Evolutionary conservation across 2,797 vertebrate species (phyloP).

Genomic region (Perdix hodgsoniae): DNA sequence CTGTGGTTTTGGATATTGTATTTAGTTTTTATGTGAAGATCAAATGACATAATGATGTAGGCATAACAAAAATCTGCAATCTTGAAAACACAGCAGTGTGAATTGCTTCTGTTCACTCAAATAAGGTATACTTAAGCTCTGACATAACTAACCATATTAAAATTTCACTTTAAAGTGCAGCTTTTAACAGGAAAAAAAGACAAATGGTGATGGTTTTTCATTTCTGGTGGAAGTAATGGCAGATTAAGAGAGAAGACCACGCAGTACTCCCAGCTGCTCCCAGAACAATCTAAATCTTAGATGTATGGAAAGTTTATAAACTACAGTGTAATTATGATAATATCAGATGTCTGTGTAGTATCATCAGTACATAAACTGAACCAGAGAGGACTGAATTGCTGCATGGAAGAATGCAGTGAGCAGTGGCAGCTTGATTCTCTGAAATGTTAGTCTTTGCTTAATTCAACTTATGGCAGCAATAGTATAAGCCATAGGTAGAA

Average conservation of each 20-base stretch:
- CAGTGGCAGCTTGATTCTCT: neutral
- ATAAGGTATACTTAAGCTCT: neutral
- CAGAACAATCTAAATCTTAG: neutral
- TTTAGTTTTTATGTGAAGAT: conserved; percentile 5
- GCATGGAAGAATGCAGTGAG: neutral
- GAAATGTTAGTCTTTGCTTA: neutral
- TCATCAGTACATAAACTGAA: neutral
- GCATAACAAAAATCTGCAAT: neutral
- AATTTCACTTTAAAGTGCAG: neutral
- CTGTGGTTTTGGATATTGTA: neutral
- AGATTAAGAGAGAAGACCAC: neutral
- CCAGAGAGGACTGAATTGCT: neutral
- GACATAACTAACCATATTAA: neutral
- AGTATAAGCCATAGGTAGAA: neutral
- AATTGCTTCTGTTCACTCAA: neutral
- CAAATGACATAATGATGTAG: neutral
- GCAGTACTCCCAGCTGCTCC: neutral
- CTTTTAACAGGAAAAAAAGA: neutral
- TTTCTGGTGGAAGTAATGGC: neutral
- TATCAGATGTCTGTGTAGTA: neutral
- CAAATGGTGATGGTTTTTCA: neutral
- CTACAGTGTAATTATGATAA: neutral
- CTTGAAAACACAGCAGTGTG: neutral
- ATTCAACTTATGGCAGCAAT: neutral
- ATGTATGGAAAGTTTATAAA: neutral